phyloP scores from a whole-genome alignment of 2,113 vertebrate genomes.

The Speoplatyrhinus poulsoni region DNA sequence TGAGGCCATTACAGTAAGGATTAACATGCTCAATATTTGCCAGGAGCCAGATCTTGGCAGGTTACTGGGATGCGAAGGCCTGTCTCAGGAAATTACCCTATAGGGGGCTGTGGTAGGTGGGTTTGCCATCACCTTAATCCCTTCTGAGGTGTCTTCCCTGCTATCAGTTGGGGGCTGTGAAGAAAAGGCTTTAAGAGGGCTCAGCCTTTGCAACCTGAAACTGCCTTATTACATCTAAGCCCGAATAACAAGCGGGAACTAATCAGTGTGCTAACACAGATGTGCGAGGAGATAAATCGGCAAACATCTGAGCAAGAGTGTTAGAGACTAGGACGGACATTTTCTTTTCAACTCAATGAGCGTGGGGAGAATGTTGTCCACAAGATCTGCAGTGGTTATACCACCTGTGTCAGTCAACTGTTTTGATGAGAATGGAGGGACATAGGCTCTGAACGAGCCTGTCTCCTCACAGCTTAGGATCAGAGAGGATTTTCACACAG shows the following conservation, averaged over 20 bases:
- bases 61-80: constrained; percentile 56
- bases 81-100: constrained; percentile 63
- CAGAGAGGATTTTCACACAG: constrained; percentile 54
- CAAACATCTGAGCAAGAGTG: constrained; percentile 38
- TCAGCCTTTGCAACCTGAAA: constrained; percentile 50
- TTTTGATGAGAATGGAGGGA: constrained; percentile 44
- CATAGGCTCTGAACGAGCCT: background rate
- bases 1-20: constrained; percentile 66
- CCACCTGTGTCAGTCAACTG: constrained; percentile 26
- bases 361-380: constrained; percentile 18
- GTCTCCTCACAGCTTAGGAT: constrained; percentile 56
- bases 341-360: background rate
- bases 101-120: constrained; percentile 60
- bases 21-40: constrained; percentile 70
- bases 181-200: constrained; percentile 36
- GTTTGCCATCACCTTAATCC: constrained; percentile 75
- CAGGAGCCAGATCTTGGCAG: constrained; percentile 64
- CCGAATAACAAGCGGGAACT: constrained; percentile 69
- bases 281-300: constrained; percentile 33
- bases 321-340: background rate
- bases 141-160: constrained; percentile 57
- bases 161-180: constrained; percentile 65
- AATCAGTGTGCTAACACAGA: constrained; percentile 62
- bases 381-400: background rate
- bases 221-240: constrained; percentile 50